Base-by-base conservation (phyloP, 2,888 invertebrate species). In the Nemotelus nigrinus region DNA sequence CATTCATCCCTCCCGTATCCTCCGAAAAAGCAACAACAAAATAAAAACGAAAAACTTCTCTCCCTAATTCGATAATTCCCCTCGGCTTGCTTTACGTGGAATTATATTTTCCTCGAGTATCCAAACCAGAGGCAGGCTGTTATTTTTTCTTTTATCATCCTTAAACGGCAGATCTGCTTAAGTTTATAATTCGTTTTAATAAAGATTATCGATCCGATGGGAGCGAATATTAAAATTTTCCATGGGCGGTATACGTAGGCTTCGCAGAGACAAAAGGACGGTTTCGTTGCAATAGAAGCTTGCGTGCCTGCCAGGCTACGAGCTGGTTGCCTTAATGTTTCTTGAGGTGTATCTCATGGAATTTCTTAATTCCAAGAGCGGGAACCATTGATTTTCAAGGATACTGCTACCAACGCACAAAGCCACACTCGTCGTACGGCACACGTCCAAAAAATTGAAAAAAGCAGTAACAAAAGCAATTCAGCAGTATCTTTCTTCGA, bases 131-230 rank as follows among this genome's bases (percentile, higher is more conserved):
- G 53, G 3, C 2, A 8, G 39, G 3, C 43, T 48, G 25, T 25
- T 25, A 25, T 25, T 25, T 25, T 25, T 57, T 55, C 43, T 57
- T 44, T 44, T 55, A 55, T 71, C 71, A 45, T 65, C 47, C 45
- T 25, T 43, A 45, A 7, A 7, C 45, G 25, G 71, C 50, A 53
- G 55, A 68, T 68, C 68, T 10, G n/a, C 71, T 55, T 71, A 48
- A 71, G 71, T 71, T 71, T 71, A 71, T 71, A 71, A 71, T 71
- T 71, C 71, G 39, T 55, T 71, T 71, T 55, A 71, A 71, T 71
- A 71, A 71, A 71, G 7, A 71, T 55, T 55, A 71, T 55, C 71
- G 45, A 71, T 55, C 71, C 55, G 10, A 8, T 45, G 55, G 71
- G 71, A 71, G 47, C 55, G 44, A 55, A 71, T 71, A 71, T 71